Conservation (phyloP, 64 coral and sea anemone species). For the Montipora capricornis region DNA sequence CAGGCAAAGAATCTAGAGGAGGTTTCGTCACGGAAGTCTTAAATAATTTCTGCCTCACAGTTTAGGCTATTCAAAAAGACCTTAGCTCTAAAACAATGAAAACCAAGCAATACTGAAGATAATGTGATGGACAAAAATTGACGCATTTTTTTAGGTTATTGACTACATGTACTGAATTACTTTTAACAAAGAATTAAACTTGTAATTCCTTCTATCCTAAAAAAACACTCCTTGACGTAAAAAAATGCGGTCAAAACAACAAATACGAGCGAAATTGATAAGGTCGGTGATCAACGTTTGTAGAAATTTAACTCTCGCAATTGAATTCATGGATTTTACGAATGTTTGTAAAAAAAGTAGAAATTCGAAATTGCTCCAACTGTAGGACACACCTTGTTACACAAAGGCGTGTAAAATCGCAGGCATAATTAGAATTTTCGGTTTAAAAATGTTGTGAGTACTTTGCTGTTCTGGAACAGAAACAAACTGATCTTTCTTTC, state of each 20-base stretch:
- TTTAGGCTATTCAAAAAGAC: not conserved
- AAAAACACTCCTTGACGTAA: not conserved
- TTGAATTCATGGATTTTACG: no score
- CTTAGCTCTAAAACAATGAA: not conserved
- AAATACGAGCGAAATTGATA: not conserved
- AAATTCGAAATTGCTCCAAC: conserved; percentile 16
- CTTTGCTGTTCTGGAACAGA: not conserved
- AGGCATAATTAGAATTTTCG: conserved; percentile 58
- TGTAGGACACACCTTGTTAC: conserved; percentile 37
- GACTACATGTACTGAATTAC: not conserved
- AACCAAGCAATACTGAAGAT: not conserved
- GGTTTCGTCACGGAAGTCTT: not conserved
- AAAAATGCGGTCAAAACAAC: conserved; percentile 15
- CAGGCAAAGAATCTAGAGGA: not conserved
- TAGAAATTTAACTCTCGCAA: not conserved
- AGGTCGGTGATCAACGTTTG: not conserved
- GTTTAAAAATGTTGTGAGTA: not conserved
- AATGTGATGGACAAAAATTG: not conserved
- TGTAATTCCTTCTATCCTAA: not conserved
- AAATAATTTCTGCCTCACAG: not conserved
- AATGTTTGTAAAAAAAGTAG: not conserved
- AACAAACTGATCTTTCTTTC: not conserved
- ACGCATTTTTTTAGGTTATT: not conserved
- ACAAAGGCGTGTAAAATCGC: conserved; percentile 49
- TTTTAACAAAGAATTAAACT: not conserved